Evolutionary conservation across 2,113 vertebrate genomes (phyloP), one percentile per base, ranked within the genome.

Genomic region (Axis porcinus): DNA sequence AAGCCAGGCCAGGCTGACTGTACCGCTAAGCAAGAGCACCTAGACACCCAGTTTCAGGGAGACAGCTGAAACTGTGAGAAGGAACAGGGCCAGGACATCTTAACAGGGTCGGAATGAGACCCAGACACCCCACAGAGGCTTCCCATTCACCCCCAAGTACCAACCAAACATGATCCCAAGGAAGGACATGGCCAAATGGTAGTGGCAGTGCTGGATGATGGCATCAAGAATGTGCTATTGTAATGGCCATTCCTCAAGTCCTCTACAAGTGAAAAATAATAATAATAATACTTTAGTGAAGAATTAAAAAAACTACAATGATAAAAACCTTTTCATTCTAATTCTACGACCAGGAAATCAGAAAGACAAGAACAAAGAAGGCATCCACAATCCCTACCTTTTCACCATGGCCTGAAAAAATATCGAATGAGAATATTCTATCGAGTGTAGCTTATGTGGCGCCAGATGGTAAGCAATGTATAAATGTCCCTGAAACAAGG

Each of bases 1-100:
- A 52, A 96, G 89, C 92, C 96, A 64, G 30, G 12, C 15, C 33
- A 2, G 70, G 83, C 52, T 25, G 90, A 70, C 62, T 50, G 47
- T 25, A 8, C 27, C 12, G 10, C 13, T 5, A 60, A 45, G 25
- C 58, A 74, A 36, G 60, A 50, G 52, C 7, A 36, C 25, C 60
- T 47, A 45, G 14, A 52, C 33, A 25, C 27, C 19, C 16, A 23
- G 58, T n/a, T 81, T 57, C 45, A 62, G 47, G 60, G 7, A n/a
- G 81, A 90, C 14, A 79, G 78, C 58, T 10, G 15, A 86, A 70
- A 47, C 2, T 16, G 40, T 7, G 76, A 84, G 79, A 79, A 81
- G 16, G 50, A 81, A 47, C 40, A 19, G 15, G 10, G 16, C 43
- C 36, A 28, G 28, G 23, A 14, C 45, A 47, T 55, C 91, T 74